phyloP scores from a whole-genome alignment of 2,797 vertebrate genomes.

The Mormyrops boulengeri region DNA sequence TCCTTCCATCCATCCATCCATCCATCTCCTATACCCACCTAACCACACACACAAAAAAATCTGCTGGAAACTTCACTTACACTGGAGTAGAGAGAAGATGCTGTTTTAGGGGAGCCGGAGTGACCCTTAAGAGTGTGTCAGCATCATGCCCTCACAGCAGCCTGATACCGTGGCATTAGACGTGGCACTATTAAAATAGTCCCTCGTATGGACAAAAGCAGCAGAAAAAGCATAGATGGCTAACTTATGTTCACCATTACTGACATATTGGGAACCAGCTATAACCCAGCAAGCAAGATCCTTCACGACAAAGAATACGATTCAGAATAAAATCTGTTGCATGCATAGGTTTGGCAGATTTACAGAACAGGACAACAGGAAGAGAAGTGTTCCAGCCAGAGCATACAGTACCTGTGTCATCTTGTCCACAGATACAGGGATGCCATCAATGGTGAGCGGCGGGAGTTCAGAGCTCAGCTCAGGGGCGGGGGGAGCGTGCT shows the following conservation, averaged over 20 bases:
- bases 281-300: background rate
- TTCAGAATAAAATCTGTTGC: background rate
- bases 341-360: background rate
- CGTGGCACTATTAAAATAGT: background rate
- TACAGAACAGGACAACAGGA: background rate
- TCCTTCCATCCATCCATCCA: background rate
- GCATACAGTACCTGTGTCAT: slow-evolving; percentile 88
- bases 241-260: background rate
- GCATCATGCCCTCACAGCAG: slow-evolving; percentile 29
- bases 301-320: background rate
- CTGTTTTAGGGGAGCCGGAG: background rate
- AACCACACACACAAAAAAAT: background rate
- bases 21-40: background rate
- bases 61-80: slow-evolving; percentile 3
- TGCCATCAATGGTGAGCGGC: slow-evolving; percentile 93
- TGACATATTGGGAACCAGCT: background rate
- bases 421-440: slow-evolving; percentile 97
- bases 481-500: slow-evolving; percentile 86
- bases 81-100: background rate
- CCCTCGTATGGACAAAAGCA: background rate
- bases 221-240: background rate
- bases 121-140: background rate
- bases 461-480: slow-evolving; percentile 91
- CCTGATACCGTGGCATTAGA: slow-evolving; percentile 43
- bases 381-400: background rate